Evolutionary conservation across 1,140 invertebrate genomes (phyloP).

Genomic region (Solen grandis): DNA sequence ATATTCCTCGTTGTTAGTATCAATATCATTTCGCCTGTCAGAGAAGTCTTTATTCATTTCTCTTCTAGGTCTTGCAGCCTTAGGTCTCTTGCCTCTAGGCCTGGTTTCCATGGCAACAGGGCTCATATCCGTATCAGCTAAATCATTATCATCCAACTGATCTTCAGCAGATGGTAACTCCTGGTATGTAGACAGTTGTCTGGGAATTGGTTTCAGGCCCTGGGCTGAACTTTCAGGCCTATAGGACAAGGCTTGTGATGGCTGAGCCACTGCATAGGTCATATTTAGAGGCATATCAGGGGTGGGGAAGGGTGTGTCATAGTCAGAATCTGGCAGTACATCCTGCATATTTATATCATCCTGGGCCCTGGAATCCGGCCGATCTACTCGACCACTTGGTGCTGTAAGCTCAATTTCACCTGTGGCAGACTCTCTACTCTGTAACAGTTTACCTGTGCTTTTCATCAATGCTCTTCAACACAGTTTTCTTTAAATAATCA

Average conservation of each 20-base stretch:
- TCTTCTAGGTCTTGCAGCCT: conserved; percentile 20
- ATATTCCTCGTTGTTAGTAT: not conserved
- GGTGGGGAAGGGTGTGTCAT: not conserved
- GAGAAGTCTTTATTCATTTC: not conserved
- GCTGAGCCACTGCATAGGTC: not conserved
- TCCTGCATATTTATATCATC: no score
- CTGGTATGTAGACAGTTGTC: not conserved
- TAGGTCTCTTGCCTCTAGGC: conserved; percentile 21
- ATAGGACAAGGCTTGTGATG: not conserved
- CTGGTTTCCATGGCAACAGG: not conserved
- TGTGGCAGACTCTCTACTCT: no score
- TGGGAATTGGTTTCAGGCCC: not conserved
- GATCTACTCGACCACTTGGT: no score
- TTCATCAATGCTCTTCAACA: no score
- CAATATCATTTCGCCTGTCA: not conserved
- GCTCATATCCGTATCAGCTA: not conserved
- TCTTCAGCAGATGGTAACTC: not conserved
- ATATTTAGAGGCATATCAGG: not conserved
- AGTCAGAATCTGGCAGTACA: no score
- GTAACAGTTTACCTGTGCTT: no score
- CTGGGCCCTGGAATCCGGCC: no score
- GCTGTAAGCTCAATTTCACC: no score
- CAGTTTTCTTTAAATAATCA: no score
- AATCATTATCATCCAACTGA: not conserved
- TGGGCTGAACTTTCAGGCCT: not conserved